These are phyloP conservation scores for Apis mellifera DNA, from an alignment of 1,140 invertebrate species.

Conservation along the genomic window Amel_HAv3.1 CM009943.2:9271501-9272000, in stretches of 20 bases:
- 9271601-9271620: constrained; percentile 25
- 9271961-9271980: too few relatives aligned
- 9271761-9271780: neutral
- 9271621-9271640: constrained; percentile 49
- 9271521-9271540: constrained; percentile 1
- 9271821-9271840: neutral
- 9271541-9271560: constrained; percentile 27
- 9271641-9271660: constrained; percentile 45
- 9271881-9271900: too few relatives aligned
- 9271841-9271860: constrained; percentile 1
- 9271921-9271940: too few relatives aligned
- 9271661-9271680: constrained; percentile 39
- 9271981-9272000: too few relatives aligned
- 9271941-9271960: too few relatives aligned
- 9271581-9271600: constrained; percentile 49
- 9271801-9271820: neutral
- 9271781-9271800: neutral
- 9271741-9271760: neutral
- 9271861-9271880: neutral
- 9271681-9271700: constrained; percentile 58
- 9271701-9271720: constrained; percentile 53
- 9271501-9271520: constrained; percentile 35
- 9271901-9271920: too few relatives aligned
- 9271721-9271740: constrained; percentile 20
- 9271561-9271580: constrained; percentile 44